Evolutionary conservation across 2,888 invertebrate species (phyloP).

Genomic region (Sisyra nigra): DNA sequence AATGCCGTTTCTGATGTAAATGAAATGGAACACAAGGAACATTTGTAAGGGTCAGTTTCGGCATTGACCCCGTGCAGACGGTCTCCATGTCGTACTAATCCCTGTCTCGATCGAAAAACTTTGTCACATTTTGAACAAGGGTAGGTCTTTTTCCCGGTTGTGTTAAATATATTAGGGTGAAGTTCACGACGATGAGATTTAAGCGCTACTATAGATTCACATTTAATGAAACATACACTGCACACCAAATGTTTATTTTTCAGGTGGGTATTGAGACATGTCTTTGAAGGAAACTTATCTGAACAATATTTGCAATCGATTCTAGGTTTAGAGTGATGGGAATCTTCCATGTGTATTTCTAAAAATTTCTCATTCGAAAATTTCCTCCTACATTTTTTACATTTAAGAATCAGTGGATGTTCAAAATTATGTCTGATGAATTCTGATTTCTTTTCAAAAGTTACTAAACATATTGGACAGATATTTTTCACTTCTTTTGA

Average conservation of each 20-base stretch:
- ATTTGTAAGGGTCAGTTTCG: not conserved
- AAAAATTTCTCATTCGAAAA: constrained; percentile 1
- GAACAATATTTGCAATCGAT: not conserved
- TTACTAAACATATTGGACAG: constrained; percentile 4
- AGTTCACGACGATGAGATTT: constrained; percentile 34
- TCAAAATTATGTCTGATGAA: constrained; percentile 2
- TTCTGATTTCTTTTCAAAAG: constrained; percentile 2
- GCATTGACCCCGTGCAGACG: not conserved
- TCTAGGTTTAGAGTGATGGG: not conserved
- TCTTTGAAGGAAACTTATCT: constrained; percentile 28
- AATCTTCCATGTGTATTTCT: not conserved
- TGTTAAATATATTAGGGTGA: not conserved
- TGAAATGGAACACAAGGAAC: constrained; percentile 1
- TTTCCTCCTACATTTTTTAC: not conserved
- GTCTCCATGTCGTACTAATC: not conserved
- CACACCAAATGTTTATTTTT: constrained; percentile 20
- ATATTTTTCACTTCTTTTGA: not conserved
- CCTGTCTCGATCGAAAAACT: not conserved
- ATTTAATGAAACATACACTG: constrained; percentile 30
- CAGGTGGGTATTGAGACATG: constrained; percentile 29
- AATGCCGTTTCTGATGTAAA: not conserved
- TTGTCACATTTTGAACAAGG: not conserved
- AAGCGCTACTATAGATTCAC: constrained; percentile 30
- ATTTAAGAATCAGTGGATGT: not conserved
- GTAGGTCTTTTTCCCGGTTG: not conserved